Conservation (phyloP, 2,888 invertebrate species). For the Sminthurides aquaticus region DNA sequence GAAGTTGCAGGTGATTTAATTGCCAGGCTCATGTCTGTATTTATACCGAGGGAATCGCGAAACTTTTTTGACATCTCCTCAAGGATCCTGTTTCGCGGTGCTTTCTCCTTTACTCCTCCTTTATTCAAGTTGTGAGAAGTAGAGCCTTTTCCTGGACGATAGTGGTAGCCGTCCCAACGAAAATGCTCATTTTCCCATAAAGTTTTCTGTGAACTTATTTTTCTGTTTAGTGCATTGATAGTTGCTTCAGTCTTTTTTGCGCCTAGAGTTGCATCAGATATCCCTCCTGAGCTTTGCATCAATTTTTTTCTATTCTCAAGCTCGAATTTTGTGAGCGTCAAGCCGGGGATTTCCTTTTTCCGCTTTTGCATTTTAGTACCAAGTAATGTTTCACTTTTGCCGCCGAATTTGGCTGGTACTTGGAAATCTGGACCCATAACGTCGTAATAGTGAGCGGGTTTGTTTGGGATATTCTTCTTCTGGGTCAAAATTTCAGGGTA, state of each 20-base stretch:
- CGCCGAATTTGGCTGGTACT: not conserved
- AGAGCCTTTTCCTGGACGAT: not conserved
- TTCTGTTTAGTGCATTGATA: conserved; percentile 13
- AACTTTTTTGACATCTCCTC: conserved; percentile 17
- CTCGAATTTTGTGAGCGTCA: not conserved
- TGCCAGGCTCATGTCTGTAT: conserved; percentile 9
- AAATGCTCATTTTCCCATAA: conserved; percentile 14
- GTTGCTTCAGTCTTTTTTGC: conserved; percentile 8
- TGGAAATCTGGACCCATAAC: not conserved
- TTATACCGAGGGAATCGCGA: conserved; percentile 12
- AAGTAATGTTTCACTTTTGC: not conserved
- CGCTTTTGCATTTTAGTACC: too few relatives aligned
- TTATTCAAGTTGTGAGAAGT: not conserved
- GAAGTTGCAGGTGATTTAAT: conserved; percentile 6
- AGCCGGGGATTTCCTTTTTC: too few relatives aligned
- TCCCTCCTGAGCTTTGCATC: not conserved
- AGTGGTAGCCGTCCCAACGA: conserved; percentile 19
- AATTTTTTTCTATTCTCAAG: not conserved
- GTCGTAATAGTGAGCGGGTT: not conserved
- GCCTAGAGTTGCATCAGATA: not conserved
- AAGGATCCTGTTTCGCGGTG: conserved; percentile 10
- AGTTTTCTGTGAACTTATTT: conserved; percentile 1
- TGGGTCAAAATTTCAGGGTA: not conserved
- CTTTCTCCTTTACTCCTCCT: not conserved
- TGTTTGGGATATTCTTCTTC: not conserved